Evolutionary conservation across 2,113 vertebrate species (phyloP), one percentile per base, ranked within the genome.

Genomic region (Scomber scombrus): DNA sequence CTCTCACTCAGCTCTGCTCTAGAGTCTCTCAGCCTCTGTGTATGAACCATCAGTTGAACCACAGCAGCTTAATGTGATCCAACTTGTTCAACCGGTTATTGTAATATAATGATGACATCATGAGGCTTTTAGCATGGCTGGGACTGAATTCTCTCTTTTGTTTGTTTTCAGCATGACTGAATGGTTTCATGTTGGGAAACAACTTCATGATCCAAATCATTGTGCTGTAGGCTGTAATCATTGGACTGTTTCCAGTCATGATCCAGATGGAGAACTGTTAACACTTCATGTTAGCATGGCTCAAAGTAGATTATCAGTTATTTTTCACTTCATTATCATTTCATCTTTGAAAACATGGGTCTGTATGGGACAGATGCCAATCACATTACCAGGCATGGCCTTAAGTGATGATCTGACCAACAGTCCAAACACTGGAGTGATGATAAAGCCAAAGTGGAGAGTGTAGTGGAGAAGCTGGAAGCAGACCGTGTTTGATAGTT

Each of bases 281-380:
- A 8, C 40, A 40, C 40, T 15, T 52, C 18, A 3, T 21, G 3
- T 34, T 1, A 15, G 12, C 45, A 15, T 19, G 26, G 12, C 19
- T n/a, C 5, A 4, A 19, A 4, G 7, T 7, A 26, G 4, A 57
- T 46, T 0, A 2, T 40, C n/a, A 4, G 3, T 11, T 1, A 7
- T 45, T 26, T 45, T 45, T 43, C 6, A 0, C 23, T 26, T 26
- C 23, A 45, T 12, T 18, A 6, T 54, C 13, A 9, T 23, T 2
- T 13, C 21, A 2, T 54, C n/a, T 40, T 2, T 13, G 4, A 19
- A 34, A 16, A 15, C 19, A 19, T n/a, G n/a, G n/a, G n/a, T n/a
- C n/a, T n/a, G n/a, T n/a, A 52, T 15, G 12, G n/a, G n/a, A 14
- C 6, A 47, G 14, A 14, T 12, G 29, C 16, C 19, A 16, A 16